Percentiles rank a stretch among this genome's conserved stretches.
Conservation (phyloP, 2,797 vertebrate genomes). For the Psittacula echo region DNA sequence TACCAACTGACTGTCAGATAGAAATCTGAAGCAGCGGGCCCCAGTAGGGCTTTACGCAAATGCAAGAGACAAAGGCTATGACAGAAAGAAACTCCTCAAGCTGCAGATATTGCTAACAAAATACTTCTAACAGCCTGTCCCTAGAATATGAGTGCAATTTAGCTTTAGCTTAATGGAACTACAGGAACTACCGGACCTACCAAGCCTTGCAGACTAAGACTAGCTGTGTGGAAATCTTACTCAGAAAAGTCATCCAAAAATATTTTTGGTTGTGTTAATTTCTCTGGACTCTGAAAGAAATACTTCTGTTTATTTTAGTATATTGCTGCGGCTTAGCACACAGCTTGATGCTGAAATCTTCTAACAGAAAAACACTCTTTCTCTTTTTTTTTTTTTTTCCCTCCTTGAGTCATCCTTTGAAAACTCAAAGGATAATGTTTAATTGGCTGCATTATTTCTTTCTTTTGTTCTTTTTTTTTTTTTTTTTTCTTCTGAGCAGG, state of each 20-base stretch:
- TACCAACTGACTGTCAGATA: conserved; percentile 23
- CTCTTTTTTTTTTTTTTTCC: background rate
- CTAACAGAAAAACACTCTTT: background rate
- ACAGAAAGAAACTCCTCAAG: background rate
- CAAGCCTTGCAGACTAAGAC: conserved; percentile 15
- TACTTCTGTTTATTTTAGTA: conserved; percentile 19
- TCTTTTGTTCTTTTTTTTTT: background rate
- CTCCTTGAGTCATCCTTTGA: background rate
- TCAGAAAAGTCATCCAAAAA: conserved; percentile 34
- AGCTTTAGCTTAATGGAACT: background rate
- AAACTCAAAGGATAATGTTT: background rate
- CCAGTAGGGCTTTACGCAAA: background rate
- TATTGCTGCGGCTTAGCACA: conserved; percentile 43
- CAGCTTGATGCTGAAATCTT: conserved; percentile 19
- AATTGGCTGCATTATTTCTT: background rate
- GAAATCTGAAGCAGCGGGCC: background rate
- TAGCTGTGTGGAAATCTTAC: background rate
- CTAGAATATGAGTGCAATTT: conserved; percentile 22
- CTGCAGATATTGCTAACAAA: background rate
- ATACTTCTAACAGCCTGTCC: background rate
- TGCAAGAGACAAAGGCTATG: conserved; percentile 19
- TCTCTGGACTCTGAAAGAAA: conserved; percentile 12
- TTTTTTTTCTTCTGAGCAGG: background rate
- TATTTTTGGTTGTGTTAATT: conserved; percentile 19
- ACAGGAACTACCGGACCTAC: conserved; percentile 13